Evolutionary conservation across 2,797 vertebrate genomes (phyloP).

Genomic region (Chrosomus eos): DNA sequence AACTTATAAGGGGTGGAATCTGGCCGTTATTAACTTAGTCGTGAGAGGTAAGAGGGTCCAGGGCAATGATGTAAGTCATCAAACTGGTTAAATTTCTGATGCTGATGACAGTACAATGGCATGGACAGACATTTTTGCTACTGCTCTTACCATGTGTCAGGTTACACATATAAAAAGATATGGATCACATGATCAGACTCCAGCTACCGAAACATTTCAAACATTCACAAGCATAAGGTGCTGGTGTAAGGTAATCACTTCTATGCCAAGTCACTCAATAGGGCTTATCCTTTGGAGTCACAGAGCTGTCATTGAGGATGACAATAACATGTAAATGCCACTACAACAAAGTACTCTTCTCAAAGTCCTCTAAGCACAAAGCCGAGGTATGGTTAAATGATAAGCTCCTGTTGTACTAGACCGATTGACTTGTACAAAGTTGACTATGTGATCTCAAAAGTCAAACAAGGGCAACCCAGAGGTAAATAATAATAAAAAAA

Average conservation of each 20-base stretch:
- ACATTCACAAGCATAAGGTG: conserved; percentile 71
- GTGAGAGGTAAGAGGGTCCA: conserved; percentile 51
- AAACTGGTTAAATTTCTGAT: conserved; percentile 61
- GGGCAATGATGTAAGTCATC: conserved; percentile 58
- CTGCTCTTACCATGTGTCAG: conserved; percentile 69
- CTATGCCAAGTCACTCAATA: conserved; percentile 67
- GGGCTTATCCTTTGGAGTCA: conserved; percentile 67
- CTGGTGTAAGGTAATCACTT: conserved; percentile 70
- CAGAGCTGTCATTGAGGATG: conserved; percentile 64
- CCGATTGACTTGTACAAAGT: conserved; percentile 29
- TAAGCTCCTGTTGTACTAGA: conserved; percentile 32
- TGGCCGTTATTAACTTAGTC: not conserved
- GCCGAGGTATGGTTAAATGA: conserved; percentile 48
- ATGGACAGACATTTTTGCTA: conserved; percentile 66
- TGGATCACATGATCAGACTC: conserved; percentile 60
- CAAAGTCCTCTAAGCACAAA: conserved; percentile 49
- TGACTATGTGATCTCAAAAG: conserved; percentile 34
- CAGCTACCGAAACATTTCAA: conserved; percentile 67
- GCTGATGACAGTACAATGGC: conserved; percentile 68
- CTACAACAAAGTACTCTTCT: conserved; percentile 52
- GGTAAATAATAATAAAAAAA: not conserved
- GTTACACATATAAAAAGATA: conserved; percentile 75
- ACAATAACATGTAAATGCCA: conserved; percentile 70
- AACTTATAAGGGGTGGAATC: conserved; percentile 30
- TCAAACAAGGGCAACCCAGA: conserved; percentile 32